Base-by-base conservation (phyloP, 2,797 vertebrate genomes). In the Poliocrania exsul region DNA sequence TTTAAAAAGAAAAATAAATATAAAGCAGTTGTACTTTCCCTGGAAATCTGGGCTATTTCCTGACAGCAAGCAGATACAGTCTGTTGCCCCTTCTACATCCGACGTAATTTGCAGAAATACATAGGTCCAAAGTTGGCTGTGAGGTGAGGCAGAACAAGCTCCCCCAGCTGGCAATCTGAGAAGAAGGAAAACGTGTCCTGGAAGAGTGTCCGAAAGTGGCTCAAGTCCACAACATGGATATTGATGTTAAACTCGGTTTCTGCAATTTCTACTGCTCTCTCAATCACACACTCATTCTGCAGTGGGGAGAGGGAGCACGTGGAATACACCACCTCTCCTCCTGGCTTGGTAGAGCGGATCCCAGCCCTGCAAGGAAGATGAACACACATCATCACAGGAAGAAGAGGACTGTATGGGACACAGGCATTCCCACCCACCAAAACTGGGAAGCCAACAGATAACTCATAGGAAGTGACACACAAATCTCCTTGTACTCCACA, bases 61-160 rank as follows among this genome's bases (percentile, higher is more conserved):
- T 58, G 42, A 23, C 1, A 77, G 66, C 44, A 66, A 47, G 50
- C 40, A 79, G 72, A 26, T 21, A 38, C 1, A 37, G 28, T 8
- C 71, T 35, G 33, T 13, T 12, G 2, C 17, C 42, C 57, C 94
- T 98, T 98, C 4, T 95, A 97, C 40, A 98, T 51, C 49, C 98
- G 98, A 44, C 67, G 88, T 24, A 99, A 96, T 95, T 99, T 99
- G 97, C 99, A 99, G 97, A 99, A 98, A 96, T 99, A 99, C 97
- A 98, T 98, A 26, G 99, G 99, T 51, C 99, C 99, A 70, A 99
- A 99, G 97, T 99, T 99, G 83, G 99, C 98, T 2, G 98, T 97
- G 75, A 99, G 97, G 95, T 99, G 99, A 19, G 99, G 99, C 53
- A 99, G 94, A 64, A 99, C 98, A 73, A 99, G 98, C 91, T 99